A percentile compares a stretch with the other conserved stretches of the same genome.
phyloP scores from a whole-genome alignment of 2,113 vertebrate genomes.

The Apodemus speciosus region DNA sequence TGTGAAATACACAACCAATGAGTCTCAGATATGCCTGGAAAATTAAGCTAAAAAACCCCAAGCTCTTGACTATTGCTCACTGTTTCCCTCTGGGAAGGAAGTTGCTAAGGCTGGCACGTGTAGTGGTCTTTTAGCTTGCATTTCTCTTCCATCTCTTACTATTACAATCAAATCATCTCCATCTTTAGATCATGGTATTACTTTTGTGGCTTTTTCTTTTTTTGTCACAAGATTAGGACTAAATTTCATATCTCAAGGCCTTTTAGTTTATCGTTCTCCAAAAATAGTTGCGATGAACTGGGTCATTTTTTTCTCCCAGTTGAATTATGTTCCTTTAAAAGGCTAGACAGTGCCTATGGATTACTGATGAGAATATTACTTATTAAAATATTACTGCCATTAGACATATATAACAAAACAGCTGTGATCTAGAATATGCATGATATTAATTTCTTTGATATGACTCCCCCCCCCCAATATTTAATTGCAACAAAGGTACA shows the following conservation, averaged over 20 bases:
- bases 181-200: slow-evolving; percentile 14
- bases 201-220: neutral
- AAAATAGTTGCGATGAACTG: slow-evolving; percentile 44
- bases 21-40: slow-evolving; percentile 55
- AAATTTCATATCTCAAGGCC: slow-evolving; percentile 35
- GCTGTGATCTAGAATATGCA: neutral
- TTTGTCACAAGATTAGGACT: slow-evolving; percentile 10
- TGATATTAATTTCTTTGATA: neutral
- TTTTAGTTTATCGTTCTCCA: slow-evolving; percentile 34
- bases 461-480: neutral
- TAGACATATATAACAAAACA: neutral
- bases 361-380: neutral
- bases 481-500: slow-evolving; percentile 19
- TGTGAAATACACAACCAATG: slow-evolving; percentile 50
- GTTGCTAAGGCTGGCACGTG: neutral
- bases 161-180: neutral
- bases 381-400: slow-evolving; percentile 41
- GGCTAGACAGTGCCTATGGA: neutral
- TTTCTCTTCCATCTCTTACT: slow-evolving; percentile 33
- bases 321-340: neutral
- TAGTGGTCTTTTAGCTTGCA: neutral
- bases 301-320: slow-evolving; percentile 1
- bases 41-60: slow-evolving; percentile 56
- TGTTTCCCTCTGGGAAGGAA: slow-evolving; percentile 25
- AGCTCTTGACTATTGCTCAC: slow-evolving; percentile 48